These are phyloP conservation scores for Incurvaria masculella DNA, from an alignment of 2,888 invertebrate species.

Conservation along the genomic window DNA sequence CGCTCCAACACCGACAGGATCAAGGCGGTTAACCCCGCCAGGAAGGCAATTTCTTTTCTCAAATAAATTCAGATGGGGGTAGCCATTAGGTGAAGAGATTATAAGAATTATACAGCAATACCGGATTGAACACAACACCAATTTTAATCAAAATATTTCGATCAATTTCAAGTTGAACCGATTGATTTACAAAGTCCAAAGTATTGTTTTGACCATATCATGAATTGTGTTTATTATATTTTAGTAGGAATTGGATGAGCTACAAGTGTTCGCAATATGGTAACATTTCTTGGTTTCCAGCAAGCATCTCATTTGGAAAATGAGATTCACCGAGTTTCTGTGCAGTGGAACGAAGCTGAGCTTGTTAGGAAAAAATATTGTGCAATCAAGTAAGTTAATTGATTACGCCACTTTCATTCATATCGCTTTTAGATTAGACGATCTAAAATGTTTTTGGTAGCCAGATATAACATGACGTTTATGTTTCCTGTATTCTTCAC, in stretches of 20 bases:
- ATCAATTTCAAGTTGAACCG: no score
- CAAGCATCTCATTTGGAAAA: constrained; percentile 71
- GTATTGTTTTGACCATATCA: no score
- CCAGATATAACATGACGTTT: not conserved
- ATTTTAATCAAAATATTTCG: no score
- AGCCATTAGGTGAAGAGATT: constrained; percentile 2
- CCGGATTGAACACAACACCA: no score
- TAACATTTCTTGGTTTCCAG: no score
- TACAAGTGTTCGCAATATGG: no score
- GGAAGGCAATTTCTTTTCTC: constrained; percentile 62
- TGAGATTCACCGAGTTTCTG: constrained; percentile 74
- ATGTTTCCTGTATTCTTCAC: constrained; percentile 13
- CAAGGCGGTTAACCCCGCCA: constrained; percentile 57
- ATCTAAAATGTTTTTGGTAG: not conserved
- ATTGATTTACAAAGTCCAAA: no score
- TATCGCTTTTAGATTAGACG: not conserved
- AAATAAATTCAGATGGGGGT: not conserved
- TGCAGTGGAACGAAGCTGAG: constrained; percentile 80
- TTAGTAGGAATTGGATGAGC: no score
- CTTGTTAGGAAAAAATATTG: constrained; percentile 74
- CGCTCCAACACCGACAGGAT: constrained; percentile 38
- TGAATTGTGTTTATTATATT: no score
- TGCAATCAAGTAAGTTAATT: constrained; percentile 58
- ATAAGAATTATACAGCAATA: not conserved
- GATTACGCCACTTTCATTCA: no score